phyloP scores from a whole-genome alignment of 2,888 invertebrate species.

The Griposia aprilina region DNA sequence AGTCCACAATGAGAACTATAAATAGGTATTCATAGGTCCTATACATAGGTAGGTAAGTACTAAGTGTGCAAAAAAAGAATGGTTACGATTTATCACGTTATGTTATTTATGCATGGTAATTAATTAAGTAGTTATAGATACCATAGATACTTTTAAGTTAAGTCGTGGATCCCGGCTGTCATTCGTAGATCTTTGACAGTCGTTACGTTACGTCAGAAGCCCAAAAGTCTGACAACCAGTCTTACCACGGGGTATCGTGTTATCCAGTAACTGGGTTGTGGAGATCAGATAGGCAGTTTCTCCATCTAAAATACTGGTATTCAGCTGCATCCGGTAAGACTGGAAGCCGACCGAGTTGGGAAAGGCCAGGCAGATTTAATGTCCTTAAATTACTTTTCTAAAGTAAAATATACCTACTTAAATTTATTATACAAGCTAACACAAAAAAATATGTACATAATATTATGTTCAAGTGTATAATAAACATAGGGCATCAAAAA shows the following conservation, averaged over 20 bases:
- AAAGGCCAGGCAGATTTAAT: background rate
- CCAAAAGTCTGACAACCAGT: background rate
- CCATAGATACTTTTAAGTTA: background rate
- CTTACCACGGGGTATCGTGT: background rate
- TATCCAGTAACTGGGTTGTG: background rate
- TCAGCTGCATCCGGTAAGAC: background rate
- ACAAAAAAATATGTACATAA: too few relatives aligned
- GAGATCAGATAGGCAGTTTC: background rate
- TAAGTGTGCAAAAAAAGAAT: background rate
- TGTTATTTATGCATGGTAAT: background rate
- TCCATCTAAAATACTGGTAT: background rate
- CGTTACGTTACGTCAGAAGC: background rate
- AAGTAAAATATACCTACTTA: too few relatives aligned
- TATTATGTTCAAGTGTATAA: too few relatives aligned
- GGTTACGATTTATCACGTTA: background rate
- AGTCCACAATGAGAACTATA: conserved; percentile 11
- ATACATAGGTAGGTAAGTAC: background rate
- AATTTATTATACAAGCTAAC: too few relatives aligned
- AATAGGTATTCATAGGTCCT: background rate
- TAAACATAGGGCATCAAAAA: too few relatives aligned
- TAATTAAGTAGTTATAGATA: background rate
- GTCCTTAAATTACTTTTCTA: too few relatives aligned
- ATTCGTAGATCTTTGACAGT: background rate
- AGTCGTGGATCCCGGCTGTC: background rate
- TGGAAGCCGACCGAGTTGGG: background rate